Percentiles rank a stretch among this genome's conserved stretches.
These are phyloP conservation scores for Trichosurus vulpecula DNA, from an alignment of 2,797 vertebrate species.

Conservation along the genomic window DNA sequence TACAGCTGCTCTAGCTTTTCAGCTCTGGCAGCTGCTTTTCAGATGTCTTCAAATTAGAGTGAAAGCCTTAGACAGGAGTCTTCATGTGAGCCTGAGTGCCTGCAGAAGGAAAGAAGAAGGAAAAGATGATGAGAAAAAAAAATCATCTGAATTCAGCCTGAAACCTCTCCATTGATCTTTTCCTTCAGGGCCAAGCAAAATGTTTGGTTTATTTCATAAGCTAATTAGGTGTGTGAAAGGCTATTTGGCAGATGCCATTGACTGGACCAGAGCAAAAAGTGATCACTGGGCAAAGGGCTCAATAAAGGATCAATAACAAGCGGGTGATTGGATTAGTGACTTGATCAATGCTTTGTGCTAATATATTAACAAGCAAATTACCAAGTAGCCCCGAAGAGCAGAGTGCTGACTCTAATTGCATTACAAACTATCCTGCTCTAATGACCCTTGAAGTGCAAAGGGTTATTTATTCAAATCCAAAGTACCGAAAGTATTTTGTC, in stretches of 20 bases:
- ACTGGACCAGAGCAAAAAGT: conserved; percentile 90
- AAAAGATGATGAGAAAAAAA: conserved; percentile 85
- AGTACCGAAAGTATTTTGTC: conserved; percentile 79
- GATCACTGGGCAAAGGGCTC: conserved; percentile 91
- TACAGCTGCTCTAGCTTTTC: conserved; percentile 93
- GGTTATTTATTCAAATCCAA: conserved; percentile 86
- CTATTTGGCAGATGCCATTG: conserved; percentile 93
- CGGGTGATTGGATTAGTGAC: conserved; percentile 95
- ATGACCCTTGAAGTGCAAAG: conserved; percentile 84
- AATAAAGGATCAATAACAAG: conserved; percentile 93
- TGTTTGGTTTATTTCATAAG: conserved; percentile 97
- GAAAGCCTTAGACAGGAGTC: conserved; percentile 80
- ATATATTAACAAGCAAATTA: conserved; percentile 99
- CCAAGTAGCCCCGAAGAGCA: conserved; percentile 85
- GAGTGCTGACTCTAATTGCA: conserved; percentile 87
- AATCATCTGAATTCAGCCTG: conserved; percentile 92
- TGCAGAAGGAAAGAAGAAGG: conserved; percentile 68
- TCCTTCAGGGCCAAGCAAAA: conserved; percentile 93
- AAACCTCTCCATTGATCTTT: conserved; percentile 92
- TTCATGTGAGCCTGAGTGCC: conserved; percentile 84
- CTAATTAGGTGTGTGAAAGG: conserved; percentile 95
- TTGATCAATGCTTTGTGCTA: conserved; percentile 96
- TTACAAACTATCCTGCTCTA: conserved; percentile 86
- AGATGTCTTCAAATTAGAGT: conserved; percentile 88
- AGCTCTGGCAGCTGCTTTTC: conserved; percentile 90